phyloP scores from a whole-genome alignment of 1,140 invertebrate species.

The Fopius arisanus region DNA sequence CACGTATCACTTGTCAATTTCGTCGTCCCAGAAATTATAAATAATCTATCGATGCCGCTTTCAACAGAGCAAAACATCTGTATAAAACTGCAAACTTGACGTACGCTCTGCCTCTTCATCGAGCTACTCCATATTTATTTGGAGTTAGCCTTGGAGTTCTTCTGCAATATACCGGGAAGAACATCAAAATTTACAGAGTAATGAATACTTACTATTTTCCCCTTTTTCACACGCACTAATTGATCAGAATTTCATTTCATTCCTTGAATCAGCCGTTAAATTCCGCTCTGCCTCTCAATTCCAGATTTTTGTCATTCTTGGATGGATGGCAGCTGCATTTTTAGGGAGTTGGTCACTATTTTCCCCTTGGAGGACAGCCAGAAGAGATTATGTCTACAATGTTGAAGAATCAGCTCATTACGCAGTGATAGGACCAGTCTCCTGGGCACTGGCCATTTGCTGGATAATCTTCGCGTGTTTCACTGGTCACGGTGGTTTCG shows the following conservation, averaged over 20 bases:
- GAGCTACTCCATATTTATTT: conserved; percentile 72
- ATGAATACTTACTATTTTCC: too few species aligned
- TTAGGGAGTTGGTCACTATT: conserved; percentile 69
- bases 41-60: not conserved
- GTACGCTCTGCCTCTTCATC: conserved; percentile 69
- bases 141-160: conserved; percentile 71
- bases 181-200: conserved; percentile 60
- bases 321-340: conserved; percentile 65
- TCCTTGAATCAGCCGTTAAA: too few species aligned
- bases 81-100: conserved; percentile 73
- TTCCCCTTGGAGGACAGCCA: conserved; percentile 68
- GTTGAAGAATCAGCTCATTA: conserved; percentile 71
- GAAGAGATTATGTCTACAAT: conserved; percentile 70
- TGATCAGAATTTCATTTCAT: too few species aligned
- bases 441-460: conserved; percentile 68
- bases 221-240: not conserved
- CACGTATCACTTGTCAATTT: not conserved
- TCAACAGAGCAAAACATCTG: conserved; percentile 70
- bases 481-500: conserved; percentile 67
- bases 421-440: conserved; percentile 71
- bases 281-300: too few species aligned
- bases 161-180: conserved; percentile 64
- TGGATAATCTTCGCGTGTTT: conserved; percentile 74
- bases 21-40: not conserved
- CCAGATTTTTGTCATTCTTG: conserved; percentile 65